Evolutionary conservation across 2,113 vertebrate species (phyloP).

Genomic region (Rhea pennata): DNA sequence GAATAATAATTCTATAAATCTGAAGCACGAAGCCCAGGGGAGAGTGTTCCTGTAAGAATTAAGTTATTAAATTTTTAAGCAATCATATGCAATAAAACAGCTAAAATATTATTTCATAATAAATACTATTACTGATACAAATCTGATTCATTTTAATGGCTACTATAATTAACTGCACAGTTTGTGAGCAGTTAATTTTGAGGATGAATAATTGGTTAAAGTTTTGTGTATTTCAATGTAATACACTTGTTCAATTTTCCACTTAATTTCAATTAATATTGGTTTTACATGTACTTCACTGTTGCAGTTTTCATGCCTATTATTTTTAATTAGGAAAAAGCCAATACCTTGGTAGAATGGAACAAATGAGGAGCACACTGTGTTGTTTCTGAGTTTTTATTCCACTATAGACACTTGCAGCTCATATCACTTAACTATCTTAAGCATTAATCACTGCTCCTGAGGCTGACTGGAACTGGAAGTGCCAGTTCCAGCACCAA

Average conservation of each 20-base stretch:
- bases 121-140: slow-evolving; percentile 33
- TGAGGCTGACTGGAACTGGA: background rate
- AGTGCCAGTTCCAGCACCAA: accelerated
- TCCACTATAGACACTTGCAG: background rate
- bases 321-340: slow-evolving; percentile 71
- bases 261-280: slow-evolving; percentile 66
- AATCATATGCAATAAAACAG: slow-evolving; percentile 3
- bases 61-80: slow-evolving; percentile 32
- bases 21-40: background rate
- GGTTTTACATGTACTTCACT: background rate
- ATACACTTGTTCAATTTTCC: slow-evolving; percentile 63
- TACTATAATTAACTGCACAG: slow-evolving; percentile 30
- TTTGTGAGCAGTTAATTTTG: slow-evolving; percentile 57
- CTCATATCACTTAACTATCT: background rate
- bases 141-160: slow-evolving; percentile 42
- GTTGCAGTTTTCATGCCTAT: slow-evolving; percentile 49
- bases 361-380: background rate
- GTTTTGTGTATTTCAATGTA: slow-evolving; percentile 33
- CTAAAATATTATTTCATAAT: slow-evolving; percentile 14
- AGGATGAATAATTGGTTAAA: slow-evolving; percentile 50
- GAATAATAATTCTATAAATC: background rate
- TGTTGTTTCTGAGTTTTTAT: background rate
- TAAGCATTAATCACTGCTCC: background rate
- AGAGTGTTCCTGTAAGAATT: slow-evolving; percentile 1
- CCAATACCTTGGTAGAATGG: slow-evolving; percentile 22